phyloP scores from a whole-genome alignment of 2,797 vertebrate species.

The Melanotaenia trifasciata region DNA sequence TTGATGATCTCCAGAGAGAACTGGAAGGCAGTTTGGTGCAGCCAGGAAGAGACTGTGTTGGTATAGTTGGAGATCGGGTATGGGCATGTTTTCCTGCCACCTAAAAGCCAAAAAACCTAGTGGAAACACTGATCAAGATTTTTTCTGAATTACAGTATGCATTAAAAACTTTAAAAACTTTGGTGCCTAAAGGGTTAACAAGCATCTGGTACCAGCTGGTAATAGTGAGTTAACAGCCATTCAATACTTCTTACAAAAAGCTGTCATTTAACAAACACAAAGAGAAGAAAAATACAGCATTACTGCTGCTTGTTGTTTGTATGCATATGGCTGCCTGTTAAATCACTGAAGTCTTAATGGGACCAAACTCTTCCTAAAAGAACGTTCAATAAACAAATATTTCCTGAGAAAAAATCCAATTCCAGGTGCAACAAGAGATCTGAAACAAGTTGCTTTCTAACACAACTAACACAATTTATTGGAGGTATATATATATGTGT shows the following conservation, averaged over 20 bases:
- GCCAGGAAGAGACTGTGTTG: neutral
- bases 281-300: neutral
- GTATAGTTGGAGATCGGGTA: neutral
- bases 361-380: slow-evolving; percentile 35
- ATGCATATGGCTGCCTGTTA: slow-evolving; percentile 17
- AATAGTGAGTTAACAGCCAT: neutral
- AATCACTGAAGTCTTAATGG: slow-evolving; percentile 35
- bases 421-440: slow-evolving; percentile 26
- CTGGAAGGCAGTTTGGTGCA: neutral
- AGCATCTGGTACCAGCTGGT: neutral
- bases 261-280: neutral
- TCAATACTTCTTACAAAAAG: neutral
- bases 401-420: slow-evolving; percentile 54
- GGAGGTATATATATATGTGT: neutral
- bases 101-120: no score
- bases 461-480: slow-evolving; percentile 3
- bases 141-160: no score
- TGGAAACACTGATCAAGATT: no score
- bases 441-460: slow-evolving; percentile 34
- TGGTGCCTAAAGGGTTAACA: neutral
- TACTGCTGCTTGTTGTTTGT: slow-evolving; percentile 1
- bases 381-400: slow-evolving; percentile 47
- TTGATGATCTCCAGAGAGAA: neutral
- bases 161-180: no score
- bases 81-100: neutral